Evolutionary conservation across 30 jellyfish, hydroid and myxozoan genomes (phyloP).

Genomic region (Aurelia sp.): DNA sequence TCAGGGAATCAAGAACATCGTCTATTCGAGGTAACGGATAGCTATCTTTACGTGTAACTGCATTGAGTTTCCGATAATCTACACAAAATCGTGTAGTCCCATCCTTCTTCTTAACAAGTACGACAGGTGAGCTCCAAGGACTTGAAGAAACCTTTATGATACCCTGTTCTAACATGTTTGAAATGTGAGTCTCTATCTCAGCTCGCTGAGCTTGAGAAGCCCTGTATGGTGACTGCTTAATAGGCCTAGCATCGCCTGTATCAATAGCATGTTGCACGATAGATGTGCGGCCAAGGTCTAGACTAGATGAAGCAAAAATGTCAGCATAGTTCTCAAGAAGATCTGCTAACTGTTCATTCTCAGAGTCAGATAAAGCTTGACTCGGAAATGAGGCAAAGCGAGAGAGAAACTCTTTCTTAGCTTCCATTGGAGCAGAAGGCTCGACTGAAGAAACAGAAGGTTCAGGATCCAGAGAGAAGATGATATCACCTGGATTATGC

Average conservation of each 20-base stretch:
- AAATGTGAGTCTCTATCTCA: constrained; percentile 7
- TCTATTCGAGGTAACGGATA: not conserved
- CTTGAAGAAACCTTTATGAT: not conserved
- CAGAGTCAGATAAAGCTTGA: not conserved
- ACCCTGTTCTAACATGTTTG: too few relatives aligned
- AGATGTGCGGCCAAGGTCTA: constrained; percentile 28
- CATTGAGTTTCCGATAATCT: constrained; percentile 51
- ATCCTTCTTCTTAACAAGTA: constrained; percentile 23
- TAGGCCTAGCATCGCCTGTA: constrained; percentile 42
- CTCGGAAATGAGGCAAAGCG: too few relatives aligned
- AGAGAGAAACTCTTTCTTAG: not conserved
- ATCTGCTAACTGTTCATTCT: constrained; percentile 7
- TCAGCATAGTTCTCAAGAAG: constrained; percentile 4
- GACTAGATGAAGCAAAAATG: not conserved
- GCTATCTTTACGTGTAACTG: constrained; percentile 14
- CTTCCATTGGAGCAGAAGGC: too few relatives aligned
- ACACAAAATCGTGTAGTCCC: constrained; percentile 28
- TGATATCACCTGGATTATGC: too few relatives aligned
- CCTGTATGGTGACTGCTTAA: constrained; percentile 41
- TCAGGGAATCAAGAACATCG: constrained; percentile 17
- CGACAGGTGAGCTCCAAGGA: constrained; percentile 80
- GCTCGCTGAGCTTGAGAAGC: constrained; percentile 9
- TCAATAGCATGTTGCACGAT: constrained; percentile 28
- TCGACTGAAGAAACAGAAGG: too few relatives aligned
- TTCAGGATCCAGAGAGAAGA: too few relatives aligned